A percentile compares a stretch with the other conserved stretches of the same genome.
These are phyloP conservation scores for Pseudolycoriella hygida DNA, from an alignment of 2,888 invertebrate genomes.

Conservation along the genomic window DNA sequence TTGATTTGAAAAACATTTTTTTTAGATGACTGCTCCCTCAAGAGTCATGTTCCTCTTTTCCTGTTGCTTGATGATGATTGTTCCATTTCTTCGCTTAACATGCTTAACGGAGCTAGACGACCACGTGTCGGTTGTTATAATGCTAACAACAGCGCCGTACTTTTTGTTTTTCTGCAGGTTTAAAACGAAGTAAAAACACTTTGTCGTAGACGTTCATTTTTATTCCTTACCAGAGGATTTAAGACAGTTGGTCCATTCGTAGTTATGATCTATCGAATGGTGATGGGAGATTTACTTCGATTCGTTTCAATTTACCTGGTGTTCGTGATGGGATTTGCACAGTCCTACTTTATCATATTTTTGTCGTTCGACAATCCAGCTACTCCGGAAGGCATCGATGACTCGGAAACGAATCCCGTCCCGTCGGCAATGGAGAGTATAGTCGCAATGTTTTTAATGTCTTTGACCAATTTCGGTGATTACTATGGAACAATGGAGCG, in stretches of 20 bases:
- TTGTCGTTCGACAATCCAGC: constrained; percentile 71
- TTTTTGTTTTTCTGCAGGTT: constrained; percentile 96
- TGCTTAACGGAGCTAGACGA: constrained; percentile 83
- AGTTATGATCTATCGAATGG: constrained; percentile 99
- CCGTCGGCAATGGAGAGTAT: constrained; percentile 86
- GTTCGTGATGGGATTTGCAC: constrained; percentile 94
- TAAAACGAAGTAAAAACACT: constrained; percentile 9
- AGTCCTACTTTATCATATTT: constrained; percentile 89
- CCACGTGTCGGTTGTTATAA: constrained; percentile 77
- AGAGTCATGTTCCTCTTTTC: constrained; percentile 90
- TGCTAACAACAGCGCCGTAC: constrained; percentile 90
- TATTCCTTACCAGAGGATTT: constrained; percentile 56
- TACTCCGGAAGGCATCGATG: constrained; percentile 67
- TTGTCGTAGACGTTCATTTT: not conserved
- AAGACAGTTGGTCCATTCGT: constrained; percentile 98
- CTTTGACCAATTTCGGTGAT: constrained; percentile 88
- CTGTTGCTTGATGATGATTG: constrained; percentile 69
- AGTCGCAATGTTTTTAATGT: constrained; percentile 98
- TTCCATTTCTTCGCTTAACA: constrained; percentile 68
- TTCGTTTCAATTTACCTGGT: constrained; percentile 94
- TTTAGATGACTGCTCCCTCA: constrained; percentile 70
- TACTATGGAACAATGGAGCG: constrained; percentile 82
- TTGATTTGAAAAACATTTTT: no score
- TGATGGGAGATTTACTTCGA: constrained; percentile 85
- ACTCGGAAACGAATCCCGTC: constrained; percentile 69